These are phyloP conservation scores for Galaxea fascicularis DNA, from an alignment of 92 coral and sea anemone species.

Conservation along the genomic window DNA sequence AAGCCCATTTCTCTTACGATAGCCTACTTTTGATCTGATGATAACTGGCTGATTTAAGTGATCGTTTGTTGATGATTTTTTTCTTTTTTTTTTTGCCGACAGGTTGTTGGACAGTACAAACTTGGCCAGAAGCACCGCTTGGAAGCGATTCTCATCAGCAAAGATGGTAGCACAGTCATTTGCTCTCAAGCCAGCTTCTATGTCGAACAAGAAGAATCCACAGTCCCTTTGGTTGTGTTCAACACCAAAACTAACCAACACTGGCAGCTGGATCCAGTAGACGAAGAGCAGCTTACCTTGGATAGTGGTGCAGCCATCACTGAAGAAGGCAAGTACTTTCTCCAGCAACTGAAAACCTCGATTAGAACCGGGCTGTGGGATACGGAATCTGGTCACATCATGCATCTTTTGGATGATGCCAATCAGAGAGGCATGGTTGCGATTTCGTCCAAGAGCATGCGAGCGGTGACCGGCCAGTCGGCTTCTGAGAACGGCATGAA, in stretches of 20 bases:
- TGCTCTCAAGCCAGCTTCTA: conserved; percentile 60
- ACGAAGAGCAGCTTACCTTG: conserved; percentile 59
- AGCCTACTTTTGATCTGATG: too few species aligned
- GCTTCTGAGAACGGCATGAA: conserved; percentile 34
- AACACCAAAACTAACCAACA: conserved; percentile 69
- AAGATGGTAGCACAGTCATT: conserved; percentile 72
- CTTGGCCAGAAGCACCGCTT: conserved; percentile 79
- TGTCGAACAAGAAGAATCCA: conserved; percentile 54
- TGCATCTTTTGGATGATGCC: conserved; percentile 48
- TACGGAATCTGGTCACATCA: conserved; percentile 40
- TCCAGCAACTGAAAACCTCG: conserved; percentile 42
- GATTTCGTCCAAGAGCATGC: conserved; percentile 57
- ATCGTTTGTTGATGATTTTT: too few species aligned
- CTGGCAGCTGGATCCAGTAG: conserved; percentile 52
- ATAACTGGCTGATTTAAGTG: too few species aligned
- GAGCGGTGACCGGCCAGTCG: conserved; percentile 56
- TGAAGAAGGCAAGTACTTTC: conserved; percentile 82
- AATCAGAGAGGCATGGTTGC: conserved; percentile 45
- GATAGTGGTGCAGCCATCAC: conserved; percentile 76
- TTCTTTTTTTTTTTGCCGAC: neutral
- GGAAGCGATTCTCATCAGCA: conserved; percentile 83
- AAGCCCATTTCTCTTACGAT: too few species aligned
- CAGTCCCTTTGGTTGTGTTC: conserved; percentile 73
- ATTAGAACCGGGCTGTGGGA: conserved; percentile 50
- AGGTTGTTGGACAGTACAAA: conserved; percentile 75